Evolutionary conservation across 2,113 vertebrate species (phyloP), one percentile per base, ranked within the genome.

Genomic region (Choloepus hoffmanni): DNA sequence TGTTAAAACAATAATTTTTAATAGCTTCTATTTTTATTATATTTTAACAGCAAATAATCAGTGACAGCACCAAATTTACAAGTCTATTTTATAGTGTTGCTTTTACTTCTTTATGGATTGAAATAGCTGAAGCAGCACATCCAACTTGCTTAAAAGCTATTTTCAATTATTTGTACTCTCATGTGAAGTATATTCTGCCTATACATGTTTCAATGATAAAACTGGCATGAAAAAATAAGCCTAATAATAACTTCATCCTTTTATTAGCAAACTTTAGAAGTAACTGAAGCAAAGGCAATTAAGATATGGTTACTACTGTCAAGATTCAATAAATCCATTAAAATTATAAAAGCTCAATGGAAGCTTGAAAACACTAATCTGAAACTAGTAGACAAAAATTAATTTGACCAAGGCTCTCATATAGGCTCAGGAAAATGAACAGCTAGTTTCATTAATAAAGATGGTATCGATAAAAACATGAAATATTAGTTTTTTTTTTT

Each of bases 41-140:
- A 97, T 95, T 97, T 98, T 97, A 97, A 97, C 94, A 97, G 96
- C 81, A 97, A 98, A 97, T 98, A 97, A 98, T 98, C 96, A 98
- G 92, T 97, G 97, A 97, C 72, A 97, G 92, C 60, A 97, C 88
- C 96, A 97, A 55, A 96, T 36, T 97, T 98, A 94, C 88, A 95
- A 97, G 97, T 97, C 92, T 97, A 97, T 36, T 98, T 96, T 78
- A 96, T 90, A 95, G 48, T 95, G 70, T 72, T 96, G 85, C 67
- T 98, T 88, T 95, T 89, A 92, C 92, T 95, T 95, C 98, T 95
- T 90, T 94, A 92, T 45, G 70, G 30, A n/a, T 3, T 36, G 4
- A 87, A 82, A 86, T 1, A 85, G 73, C 43, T 84, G 30, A 76
- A 78, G 36, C 33, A 95, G 19, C n/a, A 89, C 15, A 33, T 40